phyloP scores from a whole-genome alignment of 2,888 invertebrate species.

The Xestia sexstrigata region DNA sequence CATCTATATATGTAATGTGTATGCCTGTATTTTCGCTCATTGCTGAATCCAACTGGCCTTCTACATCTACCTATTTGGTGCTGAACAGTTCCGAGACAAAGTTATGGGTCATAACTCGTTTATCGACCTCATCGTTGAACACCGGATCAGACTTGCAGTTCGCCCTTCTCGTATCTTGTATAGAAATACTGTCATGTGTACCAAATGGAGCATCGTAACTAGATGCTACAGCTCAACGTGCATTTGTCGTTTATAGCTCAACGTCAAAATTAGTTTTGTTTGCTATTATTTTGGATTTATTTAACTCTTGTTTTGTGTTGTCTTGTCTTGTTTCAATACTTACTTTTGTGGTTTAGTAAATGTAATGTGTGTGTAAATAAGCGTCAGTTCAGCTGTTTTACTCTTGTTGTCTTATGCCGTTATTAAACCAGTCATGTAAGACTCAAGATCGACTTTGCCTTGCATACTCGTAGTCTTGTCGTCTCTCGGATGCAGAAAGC shows the following conservation, averaged over 20 bases:
- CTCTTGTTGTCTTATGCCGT: neutral
- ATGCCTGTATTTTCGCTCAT: neutral
- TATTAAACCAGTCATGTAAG: neutral
- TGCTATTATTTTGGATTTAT: conserved; percentile 1
- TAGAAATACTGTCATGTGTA: conserved; percentile 33
- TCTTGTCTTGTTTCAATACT: conserved; percentile 20
- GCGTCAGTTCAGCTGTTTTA: neutral
- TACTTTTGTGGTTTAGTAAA: neutral
- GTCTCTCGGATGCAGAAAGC: neutral
- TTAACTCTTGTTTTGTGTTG: neutral
- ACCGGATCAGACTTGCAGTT: conserved; percentile 32
- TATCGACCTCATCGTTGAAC: conserved; percentile 49
- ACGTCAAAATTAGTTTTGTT: conserved; percentile 11
- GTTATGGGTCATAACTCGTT: conserved; percentile 62
- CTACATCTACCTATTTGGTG: neutral
- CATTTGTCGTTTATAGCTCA: conserved; percentile 26
- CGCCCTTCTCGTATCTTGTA: conserved; percentile 29
- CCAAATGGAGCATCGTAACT: conserved; percentile 22
- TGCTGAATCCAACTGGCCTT: neutral
- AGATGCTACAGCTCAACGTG: conserved; percentile 1
- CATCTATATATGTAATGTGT: neutral
- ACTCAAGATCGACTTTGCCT: neutral
- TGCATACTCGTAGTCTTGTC: neutral
- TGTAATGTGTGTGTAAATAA: neutral
- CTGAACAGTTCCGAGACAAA: conserved; percentile 30